Conservation (phyloP, 2,888 invertebrate genomes). For the Strigamia transsilvanica region DNA sequence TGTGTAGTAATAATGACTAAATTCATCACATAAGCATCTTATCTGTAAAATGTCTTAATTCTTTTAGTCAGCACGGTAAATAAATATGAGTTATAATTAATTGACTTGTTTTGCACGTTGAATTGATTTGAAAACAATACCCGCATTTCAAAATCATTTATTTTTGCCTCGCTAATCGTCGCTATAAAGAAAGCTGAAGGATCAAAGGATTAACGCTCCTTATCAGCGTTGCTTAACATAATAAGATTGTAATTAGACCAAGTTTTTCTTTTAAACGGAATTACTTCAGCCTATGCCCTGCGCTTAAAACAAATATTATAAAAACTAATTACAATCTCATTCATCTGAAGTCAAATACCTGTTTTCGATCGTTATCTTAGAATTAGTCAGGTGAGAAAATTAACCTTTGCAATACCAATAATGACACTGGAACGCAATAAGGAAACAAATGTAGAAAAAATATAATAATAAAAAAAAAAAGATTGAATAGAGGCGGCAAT, state of each 20-base stretch:
- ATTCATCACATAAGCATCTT: constrained; percentile 14
- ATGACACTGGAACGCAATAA: constrained; percentile 30
- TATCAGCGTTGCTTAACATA: constrained; percentile 18
- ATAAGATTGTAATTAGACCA: constrained; percentile 19
- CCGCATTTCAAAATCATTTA: constrained; percentile 40
- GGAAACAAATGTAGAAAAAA: constrained; percentile 6
- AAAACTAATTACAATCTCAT: not conserved
- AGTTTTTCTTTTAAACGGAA: not conserved
- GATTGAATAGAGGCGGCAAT: not conserved
- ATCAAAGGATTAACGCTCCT: constrained; percentile 32
- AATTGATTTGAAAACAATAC: constrained; percentile 37
- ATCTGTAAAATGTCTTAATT: constrained; percentile 29
- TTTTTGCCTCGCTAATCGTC: constrained; percentile 26
- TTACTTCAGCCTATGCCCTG: not conserved
- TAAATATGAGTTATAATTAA: constrained; percentile 2
- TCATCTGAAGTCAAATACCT: constrained; percentile 10
- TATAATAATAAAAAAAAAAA: not conserved
- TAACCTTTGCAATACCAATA: constrained; percentile 10
- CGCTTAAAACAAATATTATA: not conserved
- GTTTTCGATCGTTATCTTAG: constrained; percentile 23
- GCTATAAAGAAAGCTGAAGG: not conserved
- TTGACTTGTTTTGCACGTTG: constrained; percentile 21
- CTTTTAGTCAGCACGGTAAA: not conserved
- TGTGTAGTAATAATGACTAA: constrained; percentile 30
- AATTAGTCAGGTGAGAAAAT: constrained; percentile 31